Base-by-base conservation (phyloP, 1,140 invertebrate genomes). In the Ditylenchus dipsaci region DNA sequence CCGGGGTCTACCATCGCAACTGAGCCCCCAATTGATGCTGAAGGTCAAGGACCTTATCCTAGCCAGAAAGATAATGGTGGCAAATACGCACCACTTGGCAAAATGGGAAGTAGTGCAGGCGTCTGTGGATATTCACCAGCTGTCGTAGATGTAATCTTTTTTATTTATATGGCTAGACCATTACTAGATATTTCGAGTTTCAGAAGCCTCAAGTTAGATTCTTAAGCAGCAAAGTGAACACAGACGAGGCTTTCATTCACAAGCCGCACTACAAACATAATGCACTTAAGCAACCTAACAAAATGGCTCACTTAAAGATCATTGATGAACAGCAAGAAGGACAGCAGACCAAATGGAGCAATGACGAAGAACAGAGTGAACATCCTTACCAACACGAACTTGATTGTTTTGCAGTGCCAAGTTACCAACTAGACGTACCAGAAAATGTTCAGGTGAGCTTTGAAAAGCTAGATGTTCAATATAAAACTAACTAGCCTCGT, bases 301-400 rank as follows among this genome's bases (percentile, higher is more conserved):
- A 60, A n/a, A 67, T 26, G 21, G 23, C 23, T 45, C n/a, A 29
- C 17, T 53, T 56, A 26, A 68, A 43, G 65, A 75, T 75, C 8
- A 53, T 53, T 26, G 49, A 53, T 26, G 49, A 53, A 26, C 30
- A 26, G 42, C 15, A 3, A 38, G 15, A 53, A 72, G 43, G n/a
- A n/a, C 9, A 23, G 68, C 3, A 57, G 56, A 30, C 65, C 63
- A 26, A 47, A 30, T 30, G 65, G 69, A n/a, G 57, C 38, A 30
- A 38, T 30, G n/a, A 64, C 49, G 1, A 27, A 49, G 42, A 42
- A 43, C 49, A 27, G 38, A 45, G 29, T 57, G 38, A 74, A 47
- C 93, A 96, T 87, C 94, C 93, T 0, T 97, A 97, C 83, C 88
- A 91, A 82, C 87, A 87, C 81, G 93, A 97, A 84, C 80, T 97